phyloP scores from a whole-genome alignment of 2,888 invertebrate species.

The Actias luna region DNA sequence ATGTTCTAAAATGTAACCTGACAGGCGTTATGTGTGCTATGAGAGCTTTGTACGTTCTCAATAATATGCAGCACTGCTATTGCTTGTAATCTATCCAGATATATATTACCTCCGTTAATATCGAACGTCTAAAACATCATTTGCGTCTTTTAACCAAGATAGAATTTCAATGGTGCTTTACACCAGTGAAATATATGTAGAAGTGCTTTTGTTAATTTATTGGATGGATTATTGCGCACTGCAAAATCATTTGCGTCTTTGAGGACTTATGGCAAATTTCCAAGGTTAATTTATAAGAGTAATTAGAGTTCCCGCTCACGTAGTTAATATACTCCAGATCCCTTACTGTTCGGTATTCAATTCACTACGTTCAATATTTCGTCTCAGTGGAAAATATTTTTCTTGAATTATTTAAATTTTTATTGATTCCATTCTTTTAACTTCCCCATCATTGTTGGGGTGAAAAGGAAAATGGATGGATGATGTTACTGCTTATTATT shows the following conservation, averaged over 20 bases:
- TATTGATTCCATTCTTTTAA: conserved; percentile 70
- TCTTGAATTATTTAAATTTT: conserved; percentile 73
- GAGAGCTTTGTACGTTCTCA: too few relatives aligned
- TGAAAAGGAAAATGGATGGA: conserved; percentile 73
- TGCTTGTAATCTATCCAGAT: too few relatives aligned
- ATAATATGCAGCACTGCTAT: too few relatives aligned
- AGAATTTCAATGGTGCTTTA: too few relatives aligned
- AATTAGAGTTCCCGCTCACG: conserved; percentile 13
- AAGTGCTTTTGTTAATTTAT: too few relatives aligned
- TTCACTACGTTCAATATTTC: conserved; percentile 49
- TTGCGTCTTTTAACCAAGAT: too few relatives aligned
- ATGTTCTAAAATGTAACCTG: too few relatives aligned
- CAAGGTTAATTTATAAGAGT: not conserved
- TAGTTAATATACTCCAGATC: conserved; percentile 11
- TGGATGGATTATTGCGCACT: not conserved
- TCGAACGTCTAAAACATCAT: too few relatives aligned
- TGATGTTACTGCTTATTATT: conserved; percentile 75
- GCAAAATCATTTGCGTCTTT: not conserved
- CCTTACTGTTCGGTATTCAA: conserved; percentile 29
- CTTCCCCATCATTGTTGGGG: conserved; percentile 65
- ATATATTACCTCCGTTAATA: too few relatives aligned
- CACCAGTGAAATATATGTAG: too few relatives aligned
- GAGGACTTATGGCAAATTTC: not conserved
- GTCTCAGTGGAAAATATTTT: conserved; percentile 47
- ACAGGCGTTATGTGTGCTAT: too few relatives aligned